A percentile compares a stretch with the other conserved stretches of the same genome.
Conservation (phyloP, 2,113 vertebrate species). For the Hippocampus barbouri region DNA sequence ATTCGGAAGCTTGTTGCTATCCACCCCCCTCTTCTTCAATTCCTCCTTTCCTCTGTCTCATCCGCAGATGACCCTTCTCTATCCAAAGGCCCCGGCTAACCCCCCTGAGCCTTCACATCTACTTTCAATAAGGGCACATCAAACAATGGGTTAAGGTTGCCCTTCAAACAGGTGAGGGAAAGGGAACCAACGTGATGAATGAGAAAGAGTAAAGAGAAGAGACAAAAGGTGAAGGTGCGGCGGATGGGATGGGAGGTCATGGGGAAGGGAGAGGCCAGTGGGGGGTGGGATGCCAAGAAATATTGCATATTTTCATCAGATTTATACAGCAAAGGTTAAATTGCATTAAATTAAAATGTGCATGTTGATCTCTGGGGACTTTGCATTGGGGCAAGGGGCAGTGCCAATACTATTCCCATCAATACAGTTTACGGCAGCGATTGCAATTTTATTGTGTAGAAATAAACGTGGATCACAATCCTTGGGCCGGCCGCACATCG, state of each 20-base stretch:
- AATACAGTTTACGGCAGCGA: neutral
- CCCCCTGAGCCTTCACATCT: slow-evolving; percentile 4
- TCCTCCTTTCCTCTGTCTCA: slow-evolving; percentile 16
- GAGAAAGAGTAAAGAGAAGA: slow-evolving; percentile 13
- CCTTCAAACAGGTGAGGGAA: slow-evolving; percentile 27
- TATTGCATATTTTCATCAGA: neutral
- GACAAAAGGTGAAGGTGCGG: neutral
- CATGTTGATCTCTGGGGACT: neutral
- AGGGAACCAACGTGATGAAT: slow-evolving; percentile 18
- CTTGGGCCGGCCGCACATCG: too few species aligned
- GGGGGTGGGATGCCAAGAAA: neutral
- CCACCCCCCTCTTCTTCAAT: neutral
- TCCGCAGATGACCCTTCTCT: slow-evolving; percentile 23
- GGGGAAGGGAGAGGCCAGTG: neutral
- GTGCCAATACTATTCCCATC: neutral
- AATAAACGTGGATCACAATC: neutral
- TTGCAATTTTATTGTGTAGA: neutral
- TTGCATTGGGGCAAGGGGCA: neutral
- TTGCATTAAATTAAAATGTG: neutral
- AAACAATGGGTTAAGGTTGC: slow-evolving; percentile 46
- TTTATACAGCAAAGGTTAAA: neutral
- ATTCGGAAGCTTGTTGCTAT: neutral
- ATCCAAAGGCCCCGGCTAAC: neutral
- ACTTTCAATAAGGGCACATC: slow-evolving; percentile 50
- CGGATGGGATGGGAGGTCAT: neutral